phyloP scores from a whole-genome alignment of 1,140 invertebrate species.

The Ctenoplectra terminalis region DNA sequence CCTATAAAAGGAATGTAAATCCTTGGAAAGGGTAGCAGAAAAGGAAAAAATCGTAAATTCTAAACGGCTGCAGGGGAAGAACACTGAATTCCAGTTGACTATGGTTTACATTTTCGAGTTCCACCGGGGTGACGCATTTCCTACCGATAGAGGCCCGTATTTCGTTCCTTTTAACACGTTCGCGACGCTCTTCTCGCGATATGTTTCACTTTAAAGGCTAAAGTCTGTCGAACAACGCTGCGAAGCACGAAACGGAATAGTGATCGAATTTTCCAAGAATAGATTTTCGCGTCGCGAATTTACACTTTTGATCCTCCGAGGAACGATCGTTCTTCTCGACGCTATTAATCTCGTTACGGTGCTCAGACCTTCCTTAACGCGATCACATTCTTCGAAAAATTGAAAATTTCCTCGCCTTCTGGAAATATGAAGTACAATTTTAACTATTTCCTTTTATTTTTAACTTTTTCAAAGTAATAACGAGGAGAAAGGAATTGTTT shows the following conservation, averaged over 20 bases:
- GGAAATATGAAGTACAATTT: too few species aligned
- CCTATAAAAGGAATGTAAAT: conserved; percentile 24
- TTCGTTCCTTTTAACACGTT: conserved; percentile 22
- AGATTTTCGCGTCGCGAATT: neutral
- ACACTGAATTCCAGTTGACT: conserved; percentile 29
- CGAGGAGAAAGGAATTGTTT: too few species aligned
- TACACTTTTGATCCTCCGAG: neutral
- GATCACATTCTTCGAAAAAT: too few species aligned
- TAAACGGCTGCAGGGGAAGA: neutral
- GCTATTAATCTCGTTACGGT: neutral
- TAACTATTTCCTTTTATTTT: too few species aligned
- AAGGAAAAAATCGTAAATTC: conserved; percentile 41
- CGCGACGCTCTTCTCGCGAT: neutral
- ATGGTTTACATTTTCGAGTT: conserved; percentile 47
- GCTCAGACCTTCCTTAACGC: too few species aligned
- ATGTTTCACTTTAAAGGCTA: conserved; percentile 27
- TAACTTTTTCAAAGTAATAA: too few species aligned
- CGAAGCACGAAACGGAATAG: neutral
- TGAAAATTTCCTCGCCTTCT: too few species aligned
- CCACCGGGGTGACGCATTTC: conserved; percentile 17
- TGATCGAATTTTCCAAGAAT: conserved; percentile 1
- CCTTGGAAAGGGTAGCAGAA: neutral
- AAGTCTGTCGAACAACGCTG: neutral
- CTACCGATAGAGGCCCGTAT: conserved; percentile 16
- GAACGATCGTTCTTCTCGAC: neutral